Percentiles rank a stretch among this genome's conserved stretches.
These are phyloP conservation scores for Phasianus colchicus DNA, from an alignment of 2,113 vertebrate species.

Conservation along the genomic window DNA sequence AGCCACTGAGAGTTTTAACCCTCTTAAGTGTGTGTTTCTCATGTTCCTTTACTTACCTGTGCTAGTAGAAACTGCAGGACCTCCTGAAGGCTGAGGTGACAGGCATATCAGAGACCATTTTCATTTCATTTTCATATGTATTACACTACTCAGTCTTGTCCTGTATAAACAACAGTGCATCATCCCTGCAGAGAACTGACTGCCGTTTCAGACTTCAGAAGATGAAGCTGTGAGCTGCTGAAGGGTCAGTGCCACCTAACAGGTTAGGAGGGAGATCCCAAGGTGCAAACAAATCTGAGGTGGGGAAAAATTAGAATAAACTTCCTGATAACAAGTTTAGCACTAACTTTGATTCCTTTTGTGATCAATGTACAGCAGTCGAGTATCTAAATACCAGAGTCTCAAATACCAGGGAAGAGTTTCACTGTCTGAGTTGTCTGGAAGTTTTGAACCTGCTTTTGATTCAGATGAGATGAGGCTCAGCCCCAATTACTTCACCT, in stretches of 20 bases:
- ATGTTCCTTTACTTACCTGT: rapidly evolving
- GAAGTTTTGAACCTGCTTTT: background rate
- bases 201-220: background rate
- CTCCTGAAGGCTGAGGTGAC: background rate
- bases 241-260: background rate
- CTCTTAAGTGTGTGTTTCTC: background rate
- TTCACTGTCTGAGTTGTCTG: background rate
- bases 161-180: rapidly evolving
- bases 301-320: background rate
- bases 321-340: background rate
- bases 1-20: background rate
- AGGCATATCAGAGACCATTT: background rate
- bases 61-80: background rate
- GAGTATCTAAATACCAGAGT: rapidly evolving
- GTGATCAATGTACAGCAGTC: background rate
- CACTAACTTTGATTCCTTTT: background rate
- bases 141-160: background rate
- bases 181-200: background rate
- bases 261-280: background rate
- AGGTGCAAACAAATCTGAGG: background rate
- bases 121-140: rapidly evolving
- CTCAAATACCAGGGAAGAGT: background rate
- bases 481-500: background rate
- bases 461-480: background rate
- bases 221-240: background rate